phyloP scores from a whole-genome alignment of 2,113 vertebrate genomes.

The Calidris pugnax region DNA sequence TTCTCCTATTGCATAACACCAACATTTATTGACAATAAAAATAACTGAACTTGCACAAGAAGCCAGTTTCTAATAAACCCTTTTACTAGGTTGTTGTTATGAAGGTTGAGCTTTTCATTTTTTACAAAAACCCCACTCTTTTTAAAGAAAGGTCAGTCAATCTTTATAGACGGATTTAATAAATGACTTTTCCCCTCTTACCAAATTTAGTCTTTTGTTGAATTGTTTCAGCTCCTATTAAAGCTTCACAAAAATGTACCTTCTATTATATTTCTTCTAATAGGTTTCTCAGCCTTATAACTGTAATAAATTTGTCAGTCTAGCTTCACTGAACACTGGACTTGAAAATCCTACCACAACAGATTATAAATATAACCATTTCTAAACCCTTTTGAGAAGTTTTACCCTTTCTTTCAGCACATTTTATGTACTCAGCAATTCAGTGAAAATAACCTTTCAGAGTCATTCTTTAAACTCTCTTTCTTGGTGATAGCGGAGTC shows the following conservation, averaged over 20 bases:
- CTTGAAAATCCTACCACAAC: slow-evolving; percentile 59
- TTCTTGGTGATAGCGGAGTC: slow-evolving; percentile 16
- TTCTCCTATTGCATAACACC: slow-evolving; percentile 16
- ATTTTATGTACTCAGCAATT: slow-evolving; percentile 64
- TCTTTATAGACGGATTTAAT: slow-evolving; percentile 61
- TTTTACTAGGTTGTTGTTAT: slow-evolving; percentile 27
- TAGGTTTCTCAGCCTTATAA: slow-evolving; percentile 60
- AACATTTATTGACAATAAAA: slow-evolving; percentile 29
- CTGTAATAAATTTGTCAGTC: slow-evolving; percentile 71
- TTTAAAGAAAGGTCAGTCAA: slow-evolving; percentile 54
- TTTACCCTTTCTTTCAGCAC: slow-evolving; percentile 59
- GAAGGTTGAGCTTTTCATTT: slow-evolving; percentile 27
- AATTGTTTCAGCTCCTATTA: slow-evolving; percentile 62
- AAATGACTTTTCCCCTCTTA: slow-evolving; percentile 44
- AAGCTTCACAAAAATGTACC: slow-evolving; percentile 49
- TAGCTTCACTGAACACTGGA: slow-evolving; percentile 49
- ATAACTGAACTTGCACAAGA: slow-evolving; percentile 21
- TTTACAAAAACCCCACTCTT: not conserved
- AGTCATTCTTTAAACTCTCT: slow-evolving; percentile 48
- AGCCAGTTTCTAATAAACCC: slow-evolving; percentile 20
- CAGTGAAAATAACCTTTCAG: slow-evolving; percentile 61
- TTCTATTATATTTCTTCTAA: slow-evolving; percentile 65
- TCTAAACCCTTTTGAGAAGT: slow-evolving; percentile 63
- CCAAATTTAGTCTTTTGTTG: slow-evolving; percentile 62
- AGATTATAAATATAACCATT: slow-evolving; percentile 66